Base-by-base conservation (phyloP, 2,888 invertebrate genomes). In the Synanthedon vespiformis region DNA sequence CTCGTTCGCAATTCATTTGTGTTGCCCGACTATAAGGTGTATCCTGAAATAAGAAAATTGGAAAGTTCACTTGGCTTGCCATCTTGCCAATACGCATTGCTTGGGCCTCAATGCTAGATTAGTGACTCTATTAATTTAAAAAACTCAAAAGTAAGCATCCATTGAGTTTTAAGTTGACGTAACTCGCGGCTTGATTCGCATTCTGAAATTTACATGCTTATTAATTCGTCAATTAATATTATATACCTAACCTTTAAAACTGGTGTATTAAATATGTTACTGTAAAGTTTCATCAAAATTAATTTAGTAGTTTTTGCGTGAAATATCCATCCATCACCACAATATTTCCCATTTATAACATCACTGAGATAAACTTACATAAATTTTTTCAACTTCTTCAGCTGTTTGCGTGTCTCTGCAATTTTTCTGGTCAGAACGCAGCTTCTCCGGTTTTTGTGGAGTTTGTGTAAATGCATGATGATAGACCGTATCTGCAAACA, bases 381-480 rank as follows among this genome's bases (percentile, higher is more conserved):
- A 74, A 56, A 77, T 64, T 65, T 77, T 87, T 59, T 90, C 84
- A 52, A 86, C 83, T 58, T 88, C 83, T 59, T 85, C 78, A 51
- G 87, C 88, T 18, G 93, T 93, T 74, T 94, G 95, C 0, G 92
- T 90, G 56, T 92, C 91, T 58, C 92, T 81, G 57, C 89, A 89
- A 53, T 75, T 88, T 65, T 88, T 89, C 59, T 74, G 74, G 54
- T 89, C 84, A 0, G 86, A 78, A 0, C 88, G 86, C 47, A 89
- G 60, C 62, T 87, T 89, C 56, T 83, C 88, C 3, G 80, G 74
- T 51, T 86, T 88, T 47, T 92, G 92, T 0, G 90, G 91, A 4
- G 96, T 96, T 83, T 97, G 96, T 0, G 94, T 92, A 57, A 89
- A 92, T 3, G 95, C 96, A 78, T 97, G 93, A 62, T 94, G 91